These are phyloP conservation scores for Dendropsophus ebraccatus DNA, from an alignment of 2,113 vertebrate genomes.

Conservation along the genomic window DNA sequence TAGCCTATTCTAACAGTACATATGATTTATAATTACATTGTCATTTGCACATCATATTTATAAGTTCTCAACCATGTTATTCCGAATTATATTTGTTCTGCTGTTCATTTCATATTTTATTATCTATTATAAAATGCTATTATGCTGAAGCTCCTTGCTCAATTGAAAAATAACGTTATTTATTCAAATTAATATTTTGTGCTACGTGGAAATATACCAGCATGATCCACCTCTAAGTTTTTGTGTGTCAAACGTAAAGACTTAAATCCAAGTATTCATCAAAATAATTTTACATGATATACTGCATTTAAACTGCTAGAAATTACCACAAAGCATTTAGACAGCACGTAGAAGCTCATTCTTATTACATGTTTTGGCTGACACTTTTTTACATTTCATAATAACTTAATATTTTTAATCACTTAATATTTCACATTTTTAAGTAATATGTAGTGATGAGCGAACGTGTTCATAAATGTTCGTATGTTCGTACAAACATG, in stretches of 20 bases:
- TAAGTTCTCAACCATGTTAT: neutral
- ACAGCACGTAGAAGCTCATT: no score
- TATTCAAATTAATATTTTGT: neutral
- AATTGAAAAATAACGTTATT: neutral
- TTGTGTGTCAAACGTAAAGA: neutral
- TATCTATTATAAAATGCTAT: neutral
- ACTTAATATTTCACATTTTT: neutral
- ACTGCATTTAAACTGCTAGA: no score
- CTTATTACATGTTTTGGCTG: neutral
- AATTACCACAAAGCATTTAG: no score
- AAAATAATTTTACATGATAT: neutral
- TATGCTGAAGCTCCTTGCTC: neutral
- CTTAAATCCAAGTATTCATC: neutral
- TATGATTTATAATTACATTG: conserved; percentile 39
- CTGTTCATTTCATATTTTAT: neutral
- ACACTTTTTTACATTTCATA: no score
- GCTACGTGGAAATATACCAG: neutral
- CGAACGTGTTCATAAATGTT: no score
- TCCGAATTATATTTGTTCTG: neutral
- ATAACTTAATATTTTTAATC: no score
- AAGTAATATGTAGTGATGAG: no score
- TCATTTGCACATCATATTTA: neutral
- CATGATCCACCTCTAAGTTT: neutral
- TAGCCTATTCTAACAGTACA: neutral
- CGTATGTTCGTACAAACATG: no score